phyloP scores from a whole-genome alignment of 2,113 vertebrate species.

The Elgaria multicarinata region DNA sequence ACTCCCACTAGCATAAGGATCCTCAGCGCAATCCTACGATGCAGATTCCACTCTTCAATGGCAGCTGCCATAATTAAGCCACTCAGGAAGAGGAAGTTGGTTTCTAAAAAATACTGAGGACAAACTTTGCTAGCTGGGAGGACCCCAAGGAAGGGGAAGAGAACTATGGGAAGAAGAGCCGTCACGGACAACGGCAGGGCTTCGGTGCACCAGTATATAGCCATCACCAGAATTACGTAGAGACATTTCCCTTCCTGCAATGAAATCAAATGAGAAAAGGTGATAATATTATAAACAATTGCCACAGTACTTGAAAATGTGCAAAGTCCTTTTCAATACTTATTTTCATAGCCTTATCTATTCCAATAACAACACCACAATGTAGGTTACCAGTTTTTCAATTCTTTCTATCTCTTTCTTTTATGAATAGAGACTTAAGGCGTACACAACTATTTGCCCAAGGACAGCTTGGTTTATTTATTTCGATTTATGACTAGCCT shows the following conservation, averaged over 20 bases:
- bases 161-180: slow-evolving; percentile 90
- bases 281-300: neutral
- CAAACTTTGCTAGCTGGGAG: slow-evolving; percentile 91
- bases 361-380: neutral
- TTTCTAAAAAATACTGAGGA: slow-evolving; percentile 95
- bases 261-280: slow-evolving; percentile 25
- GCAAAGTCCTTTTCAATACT: neutral
- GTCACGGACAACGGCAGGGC: slow-evolving; percentile 94
- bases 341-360: neutral
- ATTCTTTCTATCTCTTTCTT: neutral
- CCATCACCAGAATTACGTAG: slow-evolving; percentile 94
- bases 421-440: neutral
- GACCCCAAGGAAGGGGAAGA: slow-evolving; percentile 93
- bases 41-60: slow-evolving; percentile 96
- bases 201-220: slow-evolving; percentile 94
- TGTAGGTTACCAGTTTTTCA: neutral
- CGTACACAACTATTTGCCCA: slow-evolving; percentile 4
- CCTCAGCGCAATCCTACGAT: slow-evolving; percentile 92
- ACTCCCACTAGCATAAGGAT: slow-evolving; percentile 90
- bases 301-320: neutral
- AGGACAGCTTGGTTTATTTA: neutral
- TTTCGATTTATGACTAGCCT: neutral
- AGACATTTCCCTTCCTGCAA: slow-evolving; percentile 95
- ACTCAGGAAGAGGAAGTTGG: slow-evolving; percentile 96
- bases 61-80: slow-evolving; percentile 95